Percentiles rank a stretch among this genome's conserved stretches.
phyloP scores from a whole-genome alignment of 1,140 invertebrate species.

The Stegodyphus mimosarum region DNA sequence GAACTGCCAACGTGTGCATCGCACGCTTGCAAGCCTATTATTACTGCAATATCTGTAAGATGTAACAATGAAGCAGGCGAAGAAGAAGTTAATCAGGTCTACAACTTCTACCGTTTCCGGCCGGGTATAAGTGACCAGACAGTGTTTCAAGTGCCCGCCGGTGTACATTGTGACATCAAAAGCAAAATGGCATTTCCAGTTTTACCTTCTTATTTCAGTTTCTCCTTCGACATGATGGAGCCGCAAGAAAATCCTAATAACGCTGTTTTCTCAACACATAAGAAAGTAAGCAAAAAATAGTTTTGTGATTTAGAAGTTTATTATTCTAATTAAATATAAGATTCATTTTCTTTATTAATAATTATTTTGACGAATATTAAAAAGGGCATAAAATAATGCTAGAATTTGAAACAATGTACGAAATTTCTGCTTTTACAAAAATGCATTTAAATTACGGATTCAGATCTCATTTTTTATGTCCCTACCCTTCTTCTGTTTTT shows the following conservation, averaged over 20 bases:
- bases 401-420: too few species aligned
- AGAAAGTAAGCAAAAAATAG: not conserved
- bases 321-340: too few species aligned
- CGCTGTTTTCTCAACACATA: not conserved
- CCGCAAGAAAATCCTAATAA: not conserved
- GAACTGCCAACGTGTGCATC: constrained; percentile 4
- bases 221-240: constrained; percentile 16
- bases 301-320: not conserved
- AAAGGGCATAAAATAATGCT: too few species aligned
- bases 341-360: too few species aligned
- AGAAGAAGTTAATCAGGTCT: not conserved
- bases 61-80: not conserved
- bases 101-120: constrained; percentile 36
- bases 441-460: too few species aligned
- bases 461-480: too few species aligned
- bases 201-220: constrained; percentile 22
- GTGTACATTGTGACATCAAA: not conserved
- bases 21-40: not conserved
- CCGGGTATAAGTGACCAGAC: not conserved
- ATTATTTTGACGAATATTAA: too few species aligned
- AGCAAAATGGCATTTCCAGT: constrained; percentile 9
- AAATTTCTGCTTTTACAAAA: too few species aligned
- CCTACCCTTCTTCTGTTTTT: too few species aligned
- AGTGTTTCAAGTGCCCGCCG: not conserved
- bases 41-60: not conserved